Percentiles rank a stretch among this genome's conserved stretches.
phyloP scores from a whole-genome alignment of 2,797 vertebrate species.

The Gymnodraco acuticeps region DNA sequence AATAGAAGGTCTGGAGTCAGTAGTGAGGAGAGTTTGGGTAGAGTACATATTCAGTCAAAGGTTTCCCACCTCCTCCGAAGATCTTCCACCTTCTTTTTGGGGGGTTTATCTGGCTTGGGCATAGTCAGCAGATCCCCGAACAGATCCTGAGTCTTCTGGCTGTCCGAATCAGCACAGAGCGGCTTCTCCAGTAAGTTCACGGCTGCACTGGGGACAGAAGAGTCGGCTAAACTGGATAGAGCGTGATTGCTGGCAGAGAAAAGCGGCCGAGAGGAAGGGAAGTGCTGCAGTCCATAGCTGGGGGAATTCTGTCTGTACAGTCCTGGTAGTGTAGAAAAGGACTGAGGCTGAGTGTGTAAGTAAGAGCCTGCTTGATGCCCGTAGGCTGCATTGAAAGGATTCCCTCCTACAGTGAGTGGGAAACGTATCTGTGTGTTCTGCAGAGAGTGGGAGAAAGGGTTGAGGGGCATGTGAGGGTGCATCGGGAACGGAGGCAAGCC shows the following conservation, averaged over 20 bases:
- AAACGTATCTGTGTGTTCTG: constrained; percentile 83
- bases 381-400: constrained; percentile 86
- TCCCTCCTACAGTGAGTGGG: constrained; percentile 78
- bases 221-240: constrained; percentile 80
- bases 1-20: constrained; percentile 39
- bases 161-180: constrained; percentile 78
- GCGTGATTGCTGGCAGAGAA: constrained; percentile 86
- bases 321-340: constrained; percentile 86
- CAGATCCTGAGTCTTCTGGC: constrained; percentile 87
- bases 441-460: constrained; percentile 88
- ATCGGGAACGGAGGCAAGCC: constrained; percentile 73
- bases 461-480: constrained; percentile 86
- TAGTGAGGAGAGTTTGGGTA: constrained; percentile 10
- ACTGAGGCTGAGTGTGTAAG: constrained; percentile 78
- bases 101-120: constrained; percentile 85
- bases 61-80: constrained; percentile 95
- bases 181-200: constrained; percentile 76
- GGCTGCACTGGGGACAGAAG: constrained; percentile 72
- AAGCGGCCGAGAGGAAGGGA: constrained; percentile 72
- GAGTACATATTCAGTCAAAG: constrained; percentile 88
- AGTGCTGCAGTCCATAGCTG: constrained; percentile 62
- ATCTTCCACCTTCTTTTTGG: constrained; percentile 90
- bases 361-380: constrained; percentile 80
- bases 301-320: constrained; percentile 87
- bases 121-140: constrained; percentile 94